phyloP scores from a whole-genome alignment of 2,888 invertebrate genomes.

The Diplolepis rosae region DNA sequence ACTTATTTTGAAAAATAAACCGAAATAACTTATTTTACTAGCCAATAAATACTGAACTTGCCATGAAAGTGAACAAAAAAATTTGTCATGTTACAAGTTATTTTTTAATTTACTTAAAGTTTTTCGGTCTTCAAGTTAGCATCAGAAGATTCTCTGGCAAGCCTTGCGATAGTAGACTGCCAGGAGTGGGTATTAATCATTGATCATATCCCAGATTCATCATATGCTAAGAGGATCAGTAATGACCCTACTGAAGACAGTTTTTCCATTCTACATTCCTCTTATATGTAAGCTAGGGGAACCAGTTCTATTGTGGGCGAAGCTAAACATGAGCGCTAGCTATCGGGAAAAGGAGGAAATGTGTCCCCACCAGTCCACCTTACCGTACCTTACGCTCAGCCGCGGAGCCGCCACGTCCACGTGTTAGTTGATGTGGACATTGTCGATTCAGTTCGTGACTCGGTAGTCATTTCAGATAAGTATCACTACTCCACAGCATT shows the following conservation, averaged over 20 bases:
- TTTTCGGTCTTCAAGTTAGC: constrained; percentile 59
- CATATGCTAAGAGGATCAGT: constrained; percentile 70
- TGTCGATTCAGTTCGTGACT: background rate
- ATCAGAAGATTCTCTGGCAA: constrained; percentile 63
- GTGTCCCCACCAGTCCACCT: background rate
- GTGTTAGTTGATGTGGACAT: background rate
- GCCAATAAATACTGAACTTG: too few species aligned
- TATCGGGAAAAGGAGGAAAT: background rate
- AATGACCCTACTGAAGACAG: constrained; percentile 69
- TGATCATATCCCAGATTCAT: constrained; percentile 65
- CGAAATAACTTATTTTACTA: too few species aligned
- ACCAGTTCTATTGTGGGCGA: constrained; percentile 42
- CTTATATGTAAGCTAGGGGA: constrained; percentile 32
- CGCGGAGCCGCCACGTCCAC: background rate
- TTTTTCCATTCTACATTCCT: accelerated
- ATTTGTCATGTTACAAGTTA: background rate
- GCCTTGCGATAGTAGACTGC: constrained; percentile 62
- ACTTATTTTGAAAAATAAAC: too few species aligned
- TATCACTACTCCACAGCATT: too few species aligned
- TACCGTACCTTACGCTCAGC: background rate
- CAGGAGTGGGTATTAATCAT: constrained; percentile 67
- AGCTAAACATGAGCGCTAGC: background rate
- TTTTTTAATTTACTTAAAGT: background rate
- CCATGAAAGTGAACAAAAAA: background rate
- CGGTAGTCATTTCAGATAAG: too few species aligned